These are phyloP conservation scores for Petrolisthes manimaculis DNA, from an alignment of 2,888 invertebrate genomes.

Conservation along the genomic window DNA sequence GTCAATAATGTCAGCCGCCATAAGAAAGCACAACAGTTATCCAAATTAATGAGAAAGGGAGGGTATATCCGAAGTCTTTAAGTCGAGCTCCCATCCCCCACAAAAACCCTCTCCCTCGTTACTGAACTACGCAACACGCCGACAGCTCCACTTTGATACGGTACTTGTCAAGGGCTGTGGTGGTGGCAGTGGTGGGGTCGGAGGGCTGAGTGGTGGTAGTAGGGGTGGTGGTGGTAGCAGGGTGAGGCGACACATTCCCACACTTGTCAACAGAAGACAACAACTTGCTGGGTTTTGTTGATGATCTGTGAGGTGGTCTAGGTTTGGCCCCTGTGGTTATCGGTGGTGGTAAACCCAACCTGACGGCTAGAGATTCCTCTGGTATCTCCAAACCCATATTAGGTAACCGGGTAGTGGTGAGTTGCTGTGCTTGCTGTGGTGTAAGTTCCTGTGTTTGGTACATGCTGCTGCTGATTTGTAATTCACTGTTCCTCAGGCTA, in stretches of 20 bases:
- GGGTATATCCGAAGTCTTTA: conserved; percentile 53
- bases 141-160: conserved; percentile 47
- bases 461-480: background rate
- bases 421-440: conserved; percentile 9
- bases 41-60: conserved; percentile 36
- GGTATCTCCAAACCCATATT: too few relatives aligned
- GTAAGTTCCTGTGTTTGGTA: background rate
- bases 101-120: conserved; percentile 13
- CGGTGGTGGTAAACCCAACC: background rate
- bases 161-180: conserved; percentile 51
- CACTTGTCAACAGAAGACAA: background rate
- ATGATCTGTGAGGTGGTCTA: conserved; percentile 35
- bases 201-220: conserved; percentile 35
- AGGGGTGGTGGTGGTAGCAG: conserved; percentile 7
- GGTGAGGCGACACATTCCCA: conserved; percentile 8
- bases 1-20: conserved; percentile 49
- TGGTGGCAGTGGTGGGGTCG: conserved; percentile 32
- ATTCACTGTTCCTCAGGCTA: conserved; percentile 18
- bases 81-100: conserved; percentile 48
- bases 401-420: background rate
- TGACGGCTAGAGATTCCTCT: too few relatives aligned
- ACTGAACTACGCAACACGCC: conserved; percentile 57
- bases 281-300: conserved; percentile 24
- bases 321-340: conserved; percentile 42
- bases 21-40: conserved; percentile 6